These are phyloP conservation scores for Girardinus metallicus DNA, from an alignment of 2,797 vertebrate genomes.

Conservation along the genomic window DNA sequence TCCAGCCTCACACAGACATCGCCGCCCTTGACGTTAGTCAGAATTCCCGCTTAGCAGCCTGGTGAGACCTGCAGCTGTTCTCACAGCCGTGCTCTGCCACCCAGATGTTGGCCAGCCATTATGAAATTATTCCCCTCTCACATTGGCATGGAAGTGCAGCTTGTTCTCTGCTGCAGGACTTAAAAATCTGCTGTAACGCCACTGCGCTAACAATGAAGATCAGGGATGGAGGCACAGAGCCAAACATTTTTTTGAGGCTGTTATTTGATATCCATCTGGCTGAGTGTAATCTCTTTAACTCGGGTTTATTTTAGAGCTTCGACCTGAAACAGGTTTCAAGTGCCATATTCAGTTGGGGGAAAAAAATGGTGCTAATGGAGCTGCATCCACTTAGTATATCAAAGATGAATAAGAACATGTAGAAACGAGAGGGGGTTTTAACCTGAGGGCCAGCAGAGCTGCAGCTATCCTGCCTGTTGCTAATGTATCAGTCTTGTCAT, in stretches of 20 bases:
- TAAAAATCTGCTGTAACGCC: constrained; percentile 78
- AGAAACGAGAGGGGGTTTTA: constrained; percentile 49
- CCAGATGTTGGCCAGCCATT: constrained; percentile 83
- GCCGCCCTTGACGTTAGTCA: constrained; percentile 61
- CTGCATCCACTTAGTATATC: constrained; percentile 50
- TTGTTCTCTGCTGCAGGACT: constrained; percentile 69
- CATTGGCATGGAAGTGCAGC: constrained; percentile 71
- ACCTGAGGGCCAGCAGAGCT: constrained; percentile 13
- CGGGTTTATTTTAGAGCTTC: constrained; percentile 60
- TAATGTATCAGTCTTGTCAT: constrained; percentile 20
- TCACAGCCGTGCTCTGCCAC: constrained; percentile 54
- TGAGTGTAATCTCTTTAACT: constrained; percentile 73
- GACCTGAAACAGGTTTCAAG: constrained; percentile 56
- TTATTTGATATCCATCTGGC: constrained; percentile 80
- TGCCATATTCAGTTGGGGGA: constrained; percentile 46
- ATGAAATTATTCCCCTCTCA: constrained; percentile 80
- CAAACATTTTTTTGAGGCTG: constrained; percentile 51
- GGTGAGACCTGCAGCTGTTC: constrained; percentile 75
- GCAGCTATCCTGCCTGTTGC: constrained; percentile 39
- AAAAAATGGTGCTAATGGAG: constrained; percentile 54
- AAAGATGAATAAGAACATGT: constrained; percentile 45
- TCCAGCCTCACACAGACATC: constrained; percentile 46
- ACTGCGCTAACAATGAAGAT: constrained; percentile 72
- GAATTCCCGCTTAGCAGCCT: constrained; percentile 53
- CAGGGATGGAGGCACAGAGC: constrained; percentile 60